Conservation (phyloP, 1,140 invertebrate genomes). For the Ceratitis capitata region DNA sequence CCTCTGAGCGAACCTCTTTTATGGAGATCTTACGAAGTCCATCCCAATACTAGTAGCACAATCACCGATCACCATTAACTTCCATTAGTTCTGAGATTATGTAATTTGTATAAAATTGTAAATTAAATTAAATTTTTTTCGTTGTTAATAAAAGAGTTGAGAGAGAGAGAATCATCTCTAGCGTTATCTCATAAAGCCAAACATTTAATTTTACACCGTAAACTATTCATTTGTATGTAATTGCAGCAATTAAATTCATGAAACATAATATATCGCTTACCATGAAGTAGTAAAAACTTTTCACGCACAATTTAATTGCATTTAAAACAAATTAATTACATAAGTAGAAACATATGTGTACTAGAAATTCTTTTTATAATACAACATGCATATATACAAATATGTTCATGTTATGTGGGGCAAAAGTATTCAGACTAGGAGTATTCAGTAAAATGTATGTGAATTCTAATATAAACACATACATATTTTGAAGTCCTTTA, state of each 20-base stretch:
- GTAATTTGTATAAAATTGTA: too few relatives aligned
- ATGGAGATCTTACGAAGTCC: too few relatives aligned
- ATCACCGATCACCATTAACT: too few relatives aligned
- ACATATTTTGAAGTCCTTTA: background rate
- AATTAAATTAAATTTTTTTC: too few relatives aligned
- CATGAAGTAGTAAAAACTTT: background rate
- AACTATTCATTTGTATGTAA: background rate
- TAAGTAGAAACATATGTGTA: background rate
- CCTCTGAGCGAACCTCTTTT: too few relatives aligned
- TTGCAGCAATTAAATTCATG: background rate
- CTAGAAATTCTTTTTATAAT: background rate
- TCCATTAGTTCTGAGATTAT: too few relatives aligned
- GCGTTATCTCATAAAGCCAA: background rate
- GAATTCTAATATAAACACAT: too few relatives aligned
- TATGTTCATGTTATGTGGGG: background rate
- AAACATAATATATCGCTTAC: background rate
- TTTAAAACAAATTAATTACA: background rate
- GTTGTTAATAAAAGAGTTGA: too few relatives aligned
- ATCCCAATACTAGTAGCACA: too few relatives aligned
- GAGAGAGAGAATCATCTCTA: too few relatives aligned
- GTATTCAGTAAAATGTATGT: too few relatives aligned
- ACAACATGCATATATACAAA: background rate
- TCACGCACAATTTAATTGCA: conserved; percentile 18
- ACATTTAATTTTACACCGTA: background rate
- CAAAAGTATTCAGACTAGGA: too few relatives aligned